A percentile compares a stretch with the other conserved stretches of the same genome.
phyloP scores from a whole-genome alignment of 2,797 vertebrate genomes.

The Odontamblyopus lacepedii region DNA sequence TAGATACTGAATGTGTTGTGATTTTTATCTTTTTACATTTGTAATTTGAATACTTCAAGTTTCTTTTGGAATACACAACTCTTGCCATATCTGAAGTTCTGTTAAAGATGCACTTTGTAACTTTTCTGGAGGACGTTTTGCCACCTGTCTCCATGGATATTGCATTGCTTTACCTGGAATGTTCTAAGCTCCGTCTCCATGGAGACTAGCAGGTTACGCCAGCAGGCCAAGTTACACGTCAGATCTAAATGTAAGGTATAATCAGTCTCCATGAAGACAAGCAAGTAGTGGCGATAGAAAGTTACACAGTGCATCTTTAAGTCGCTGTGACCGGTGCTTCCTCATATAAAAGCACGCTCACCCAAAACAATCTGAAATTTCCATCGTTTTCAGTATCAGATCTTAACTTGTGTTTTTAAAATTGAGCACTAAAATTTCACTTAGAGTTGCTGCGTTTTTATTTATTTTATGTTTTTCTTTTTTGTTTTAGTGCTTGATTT shows the following conservation, averaged over 20 bases:
- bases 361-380: slow-evolving; percentile 41
- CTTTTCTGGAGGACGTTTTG: background rate
- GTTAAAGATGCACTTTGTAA: background rate
- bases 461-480: slow-evolving; percentile 59
- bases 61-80: background rate
- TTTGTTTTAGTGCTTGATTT: slow-evolving; percentile 44
- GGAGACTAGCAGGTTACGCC: too few relatives aligned
- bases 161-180: too few relatives aligned
- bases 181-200: too few relatives aligned
- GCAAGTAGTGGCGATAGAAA: too few relatives aligned
- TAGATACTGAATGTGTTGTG: background rate
- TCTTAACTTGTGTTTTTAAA: slow-evolving; percentile 55
- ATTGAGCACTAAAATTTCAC: slow-evolving; percentile 55
- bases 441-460: slow-evolving; percentile 64
- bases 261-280: background rate
- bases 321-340: slow-evolving; percentile 57
- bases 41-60: background rate
- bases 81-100: background rate
- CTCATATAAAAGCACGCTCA: slow-evolving; percentile 61
- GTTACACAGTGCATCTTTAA: background rate
- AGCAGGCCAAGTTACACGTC: background rate
- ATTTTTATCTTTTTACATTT: background rate
- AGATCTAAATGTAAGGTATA: background rate
- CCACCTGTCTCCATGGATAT: background rate
- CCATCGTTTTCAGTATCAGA: slow-evolving; percentile 39